These are phyloP conservation scores for Chaetogeoica ovagalla DNA, from an alignment of 2,888 invertebrate genomes.

Conservation along the genomic window DNA sequence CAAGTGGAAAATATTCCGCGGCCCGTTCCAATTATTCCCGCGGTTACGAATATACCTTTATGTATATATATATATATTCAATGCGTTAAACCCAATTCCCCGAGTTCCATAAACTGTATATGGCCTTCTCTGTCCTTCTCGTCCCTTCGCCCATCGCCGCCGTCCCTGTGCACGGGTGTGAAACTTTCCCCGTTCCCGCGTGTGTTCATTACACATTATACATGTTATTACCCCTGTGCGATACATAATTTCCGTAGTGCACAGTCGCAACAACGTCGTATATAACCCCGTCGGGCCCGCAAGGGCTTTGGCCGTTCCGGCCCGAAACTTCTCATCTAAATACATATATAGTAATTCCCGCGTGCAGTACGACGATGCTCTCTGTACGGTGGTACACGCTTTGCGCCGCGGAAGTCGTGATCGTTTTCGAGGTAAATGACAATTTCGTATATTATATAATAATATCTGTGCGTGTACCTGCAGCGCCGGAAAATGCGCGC, in stretches of 20 bases:
- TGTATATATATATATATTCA: no score
- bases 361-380: no score
- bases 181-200: slow-evolving; percentile 31
- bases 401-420: slow-evolving; percentile 32
- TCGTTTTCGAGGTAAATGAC: slow-evolving; percentile 28
- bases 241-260: slow-evolving; percentile 40
- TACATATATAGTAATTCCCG: slow-evolving; percentile 26
- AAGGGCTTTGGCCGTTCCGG: slow-evolving; percentile 40
- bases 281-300: background rate
- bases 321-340: slow-evolving; percentile 37
- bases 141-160: background rate
- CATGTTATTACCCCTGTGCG: slow-evolving; percentile 16
- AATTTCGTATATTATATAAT: background rate
- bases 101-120: slow-evolving; percentile 28
- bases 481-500: background rate
- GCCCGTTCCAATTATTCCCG: slow-evolving; percentile 22
- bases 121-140: no score
- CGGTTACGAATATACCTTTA: slow-evolving; percentile 34
- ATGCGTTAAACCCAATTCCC: slow-evolving; percentile 25
- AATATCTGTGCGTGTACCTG: background rate
- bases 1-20: no score
- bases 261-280: background rate
- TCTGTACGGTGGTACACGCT: background rate
- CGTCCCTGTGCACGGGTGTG: background rate
- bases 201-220: slow-evolving; percentile 32